These are phyloP conservation scores for Diaprepes abbreviatus DNA, from an alignment of 2,888 invertebrate genomes.

Conservation along the genomic window DNA sequence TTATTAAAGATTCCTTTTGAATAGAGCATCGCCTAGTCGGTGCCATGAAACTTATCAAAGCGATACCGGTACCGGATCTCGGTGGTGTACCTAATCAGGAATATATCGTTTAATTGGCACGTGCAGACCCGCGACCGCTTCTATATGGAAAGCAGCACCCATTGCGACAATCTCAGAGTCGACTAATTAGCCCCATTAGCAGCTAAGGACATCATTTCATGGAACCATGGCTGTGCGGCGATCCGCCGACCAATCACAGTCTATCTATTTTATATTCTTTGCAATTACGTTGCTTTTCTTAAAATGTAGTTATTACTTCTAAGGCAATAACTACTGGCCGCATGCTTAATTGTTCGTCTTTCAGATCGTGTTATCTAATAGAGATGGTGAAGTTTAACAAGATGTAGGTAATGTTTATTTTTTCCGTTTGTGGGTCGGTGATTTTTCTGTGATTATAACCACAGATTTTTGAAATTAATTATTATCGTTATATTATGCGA, in stretches of 20 bases:
- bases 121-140: conserved; percentile 57
- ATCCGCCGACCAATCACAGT: conserved; percentile 60
- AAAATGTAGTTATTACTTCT: conserved; percentile 59
- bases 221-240: conserved; percentile 57
- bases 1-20: conserved; percentile 26
- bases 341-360: conserved; percentile 53
- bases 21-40: conserved; percentile 31
- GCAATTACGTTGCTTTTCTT: conserved; percentile 58
- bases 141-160: conserved; percentile 61
- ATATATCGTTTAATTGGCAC: conserved; percentile 61
- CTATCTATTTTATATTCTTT: conserved; percentile 53
- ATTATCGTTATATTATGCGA: no score
- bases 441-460: conserved; percentile 17
- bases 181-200: conserved; percentile 64
- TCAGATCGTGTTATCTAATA: conserved; percentile 25
- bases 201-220: conserved; percentile 61
- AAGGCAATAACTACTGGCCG: conserved; percentile 51
- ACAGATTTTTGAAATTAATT: no score
- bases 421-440: conserved; percentile 3
- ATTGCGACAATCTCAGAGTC: conserved; percentile 64
- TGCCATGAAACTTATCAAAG: conserved; percentile 54
- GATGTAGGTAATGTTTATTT: conserved; percentile 12
- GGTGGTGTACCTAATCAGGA: conserved; percentile 58
- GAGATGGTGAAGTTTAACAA: no score
- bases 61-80: conserved; percentile 52